phyloP scores from a whole-genome alignment of 2,888 invertebrate genomes.

The Keiferia lycopersicella region DNA sequence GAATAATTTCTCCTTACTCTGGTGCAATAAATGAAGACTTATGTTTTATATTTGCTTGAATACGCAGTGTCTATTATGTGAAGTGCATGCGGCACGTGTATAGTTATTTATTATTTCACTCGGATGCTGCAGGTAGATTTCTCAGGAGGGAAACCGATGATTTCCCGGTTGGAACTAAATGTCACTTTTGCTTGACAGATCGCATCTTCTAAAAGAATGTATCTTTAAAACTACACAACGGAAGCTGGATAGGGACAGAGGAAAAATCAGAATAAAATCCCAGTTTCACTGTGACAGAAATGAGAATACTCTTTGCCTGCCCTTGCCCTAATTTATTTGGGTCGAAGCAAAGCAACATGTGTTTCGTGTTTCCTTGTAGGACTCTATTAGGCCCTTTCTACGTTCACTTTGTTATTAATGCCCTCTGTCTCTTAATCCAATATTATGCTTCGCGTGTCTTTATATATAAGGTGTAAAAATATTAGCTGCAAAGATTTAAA shows the following conservation, averaged over 20 bases:
- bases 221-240: no score
- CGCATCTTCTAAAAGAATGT: no score
- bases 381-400: not conserved
- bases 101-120: not conserved
- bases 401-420: not conserved
- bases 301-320: not conserved
- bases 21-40: no score
- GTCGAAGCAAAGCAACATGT: not conserved
- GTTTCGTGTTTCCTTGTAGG: not conserved
- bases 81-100: no score
- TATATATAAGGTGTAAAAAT: no score
- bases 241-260: no score
- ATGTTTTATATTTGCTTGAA: no score
- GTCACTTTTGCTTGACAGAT: not conserved
- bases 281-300: not conserved
- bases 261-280: not conserved
- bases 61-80: no score
- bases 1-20: no score
- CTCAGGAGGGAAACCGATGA: not conserved
- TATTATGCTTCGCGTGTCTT: no score
- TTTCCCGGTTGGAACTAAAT: not conserved
- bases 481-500: no score
- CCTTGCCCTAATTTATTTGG: conserved; percentile 1
- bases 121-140: not conserved
- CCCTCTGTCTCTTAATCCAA: not conserved